These are phyloP conservation scores for Chamaetylas fuelleborni DNA, from an alignment of 2,113 vertebrate genomes.

Conservation along the genomic window DNA sequence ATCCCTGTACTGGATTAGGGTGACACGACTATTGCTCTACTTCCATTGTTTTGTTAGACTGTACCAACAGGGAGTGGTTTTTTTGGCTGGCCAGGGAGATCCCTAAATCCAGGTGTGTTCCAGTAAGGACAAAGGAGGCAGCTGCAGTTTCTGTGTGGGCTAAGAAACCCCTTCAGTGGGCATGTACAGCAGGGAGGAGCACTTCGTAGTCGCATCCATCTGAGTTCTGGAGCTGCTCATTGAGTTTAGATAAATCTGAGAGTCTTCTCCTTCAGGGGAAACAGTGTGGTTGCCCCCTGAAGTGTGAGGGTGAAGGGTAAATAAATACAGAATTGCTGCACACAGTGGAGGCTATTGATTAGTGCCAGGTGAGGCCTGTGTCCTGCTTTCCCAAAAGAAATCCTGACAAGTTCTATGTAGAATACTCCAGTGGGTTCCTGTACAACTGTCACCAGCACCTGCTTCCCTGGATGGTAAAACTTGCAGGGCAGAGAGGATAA, in stretches of 20 bases:
- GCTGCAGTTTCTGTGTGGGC: not conserved
- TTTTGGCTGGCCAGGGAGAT: not conserved
- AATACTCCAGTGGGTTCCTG: not conserved
- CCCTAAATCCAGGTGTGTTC: not conserved
- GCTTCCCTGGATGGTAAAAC: not conserved
- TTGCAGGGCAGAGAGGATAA: not conserved
- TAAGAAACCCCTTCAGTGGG: not conserved
- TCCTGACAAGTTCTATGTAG: not conserved
- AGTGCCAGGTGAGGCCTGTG: not conserved
- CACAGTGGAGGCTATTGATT: not conserved
- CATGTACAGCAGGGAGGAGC: not conserved
- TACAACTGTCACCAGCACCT: not conserved
- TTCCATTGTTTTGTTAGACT: not conserved
- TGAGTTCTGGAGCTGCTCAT: not conserved
- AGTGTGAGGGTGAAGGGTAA: not conserved
- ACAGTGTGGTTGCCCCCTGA: not conserved
- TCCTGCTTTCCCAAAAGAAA: not conserved
- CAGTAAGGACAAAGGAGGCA: not conserved
- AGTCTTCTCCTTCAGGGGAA: not conserved
- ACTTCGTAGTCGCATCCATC: accelerated
- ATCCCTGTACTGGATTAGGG: not conserved
- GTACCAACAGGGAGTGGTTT: not conserved
- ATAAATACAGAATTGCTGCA: not conserved
- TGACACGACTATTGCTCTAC: not conserved
- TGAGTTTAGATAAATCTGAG: not conserved